These are phyloP conservation scores for Drosophila mercatorum DNA, from an alignment of 2,888 invertebrate genomes.

Conservation along the genomic window DNA sequence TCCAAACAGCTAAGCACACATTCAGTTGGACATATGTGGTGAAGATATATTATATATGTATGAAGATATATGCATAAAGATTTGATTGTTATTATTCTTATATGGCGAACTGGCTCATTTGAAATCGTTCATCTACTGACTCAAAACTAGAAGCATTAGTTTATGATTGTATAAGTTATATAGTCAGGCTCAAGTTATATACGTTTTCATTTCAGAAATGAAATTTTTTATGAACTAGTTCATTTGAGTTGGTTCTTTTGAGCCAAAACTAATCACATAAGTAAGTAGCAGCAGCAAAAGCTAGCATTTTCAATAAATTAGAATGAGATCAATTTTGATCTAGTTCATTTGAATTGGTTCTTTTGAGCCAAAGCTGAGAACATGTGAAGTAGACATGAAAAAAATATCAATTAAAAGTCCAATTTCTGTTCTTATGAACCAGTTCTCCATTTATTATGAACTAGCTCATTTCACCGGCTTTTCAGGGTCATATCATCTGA, in stretches of 20 bases:
- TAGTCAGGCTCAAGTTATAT: no score
- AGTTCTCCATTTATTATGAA: not conserved
- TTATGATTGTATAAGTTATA: no score
- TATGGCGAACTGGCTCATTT: no score
- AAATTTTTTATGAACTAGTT: not conserved
- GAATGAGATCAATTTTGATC: not conserved
- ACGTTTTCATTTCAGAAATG: no score
- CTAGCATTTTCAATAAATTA: no score
- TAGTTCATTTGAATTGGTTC: not conserved
- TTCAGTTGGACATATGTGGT: not conserved
- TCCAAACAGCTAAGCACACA: slow-evolving; percentile 86
- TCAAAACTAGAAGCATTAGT: not conserved
- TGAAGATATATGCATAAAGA: no score
- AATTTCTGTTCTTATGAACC: not conserved
- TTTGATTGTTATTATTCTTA: no score
- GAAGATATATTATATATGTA: not conserved
- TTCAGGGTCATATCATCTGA: no score
- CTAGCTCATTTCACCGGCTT: no score
- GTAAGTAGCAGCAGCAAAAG: not conserved
- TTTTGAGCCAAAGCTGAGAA: not conserved
- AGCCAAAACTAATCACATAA: not conserved
- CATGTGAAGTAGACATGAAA: no score
- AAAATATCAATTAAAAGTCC: not conserved
- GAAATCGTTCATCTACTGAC: not conserved
- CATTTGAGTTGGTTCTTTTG: not conserved